These are phyloP conservation scores for Hydrolagus affinis DNA, from an alignment of 2,113 vertebrate species.

Conservation along the genomic window DNA sequence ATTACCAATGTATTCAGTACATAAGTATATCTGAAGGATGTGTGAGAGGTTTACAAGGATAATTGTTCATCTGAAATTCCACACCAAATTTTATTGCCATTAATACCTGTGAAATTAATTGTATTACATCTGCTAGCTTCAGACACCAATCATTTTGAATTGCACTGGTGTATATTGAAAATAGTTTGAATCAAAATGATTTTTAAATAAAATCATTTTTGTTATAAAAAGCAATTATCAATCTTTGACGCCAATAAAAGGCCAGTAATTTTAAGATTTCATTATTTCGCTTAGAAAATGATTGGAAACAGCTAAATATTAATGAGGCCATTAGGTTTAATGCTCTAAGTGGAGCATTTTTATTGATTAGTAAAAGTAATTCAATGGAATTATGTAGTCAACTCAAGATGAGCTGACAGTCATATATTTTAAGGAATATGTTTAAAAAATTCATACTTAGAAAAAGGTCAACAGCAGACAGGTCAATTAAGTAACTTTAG, in stretches of 20 bases:
- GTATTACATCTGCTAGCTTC: not conserved
- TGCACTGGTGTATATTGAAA: not conserved
- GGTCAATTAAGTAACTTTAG: constrained; percentile 4
- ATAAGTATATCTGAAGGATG: not conserved
- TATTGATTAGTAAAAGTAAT: constrained; percentile 4
- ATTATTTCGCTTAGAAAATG: constrained; percentile 1
- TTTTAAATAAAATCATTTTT: constrained; percentile 9
- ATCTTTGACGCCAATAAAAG: not conserved
- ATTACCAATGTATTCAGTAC: not conserved
- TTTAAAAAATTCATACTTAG: not conserved
- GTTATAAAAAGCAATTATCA: constrained; percentile 11
- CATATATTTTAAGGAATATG: not conserved
- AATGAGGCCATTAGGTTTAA: constrained; percentile 19
- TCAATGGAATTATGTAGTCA: not conserved
- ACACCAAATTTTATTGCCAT: not conserved
- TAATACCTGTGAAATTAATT: not conserved
- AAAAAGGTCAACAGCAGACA: not conserved
- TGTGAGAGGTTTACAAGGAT: not conserved
- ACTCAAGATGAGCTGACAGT: not conserved
- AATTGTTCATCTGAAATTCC: not conserved
- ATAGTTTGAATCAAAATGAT: too few species aligned
- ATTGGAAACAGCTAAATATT: constrained; percentile 25
- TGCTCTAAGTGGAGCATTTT: not conserved
- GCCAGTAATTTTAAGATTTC: not conserved
- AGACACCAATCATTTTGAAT: not conserved